phyloP scores from a whole-genome alignment of 1,140 invertebrate species.

The Scylla paramamosain region DNA sequence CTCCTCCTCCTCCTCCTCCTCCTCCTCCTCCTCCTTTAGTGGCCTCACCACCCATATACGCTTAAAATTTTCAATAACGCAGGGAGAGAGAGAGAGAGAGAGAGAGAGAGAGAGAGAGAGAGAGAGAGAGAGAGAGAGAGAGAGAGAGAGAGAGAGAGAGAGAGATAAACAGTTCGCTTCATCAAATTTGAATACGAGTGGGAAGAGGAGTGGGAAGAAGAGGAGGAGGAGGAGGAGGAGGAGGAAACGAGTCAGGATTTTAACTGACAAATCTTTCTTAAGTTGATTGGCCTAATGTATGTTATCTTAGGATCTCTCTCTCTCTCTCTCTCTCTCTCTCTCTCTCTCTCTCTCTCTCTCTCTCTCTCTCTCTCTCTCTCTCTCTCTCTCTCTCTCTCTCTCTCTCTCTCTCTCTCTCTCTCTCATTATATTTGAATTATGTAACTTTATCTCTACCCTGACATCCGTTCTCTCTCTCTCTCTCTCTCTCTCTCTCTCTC shows the following conservation, averaged over 20 bases:
- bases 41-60: not conserved
- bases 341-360: not conserved
- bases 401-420: not conserved
- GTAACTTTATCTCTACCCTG: not conserved
- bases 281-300: not conserved
- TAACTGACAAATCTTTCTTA: not conserved
- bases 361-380: not conserved
- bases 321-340: slow-evolving; percentile 34
- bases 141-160: not conserved
- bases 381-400: slow-evolving; percentile 34
- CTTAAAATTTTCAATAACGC: not conserved
- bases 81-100: not conserved
- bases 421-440: not conserved
- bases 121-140: not conserved
- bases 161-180: too few relatives aligned
- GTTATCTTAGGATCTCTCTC: not conserved
- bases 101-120: not conserved
- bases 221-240: slow-evolving; percentile 7
- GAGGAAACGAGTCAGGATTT: not conserved
- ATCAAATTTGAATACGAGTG: not conserved
- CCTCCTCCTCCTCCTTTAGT: not conserved
- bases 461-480: not conserved
- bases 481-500: slow-evolving; percentile 14
- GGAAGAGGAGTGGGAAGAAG: not conserved
- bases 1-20: too few relatives aligned